These are phyloP conservation scores for Maniola jurtina DNA, from an alignment of 1,140 invertebrate species.

Conservation along the genomic window DNA sequence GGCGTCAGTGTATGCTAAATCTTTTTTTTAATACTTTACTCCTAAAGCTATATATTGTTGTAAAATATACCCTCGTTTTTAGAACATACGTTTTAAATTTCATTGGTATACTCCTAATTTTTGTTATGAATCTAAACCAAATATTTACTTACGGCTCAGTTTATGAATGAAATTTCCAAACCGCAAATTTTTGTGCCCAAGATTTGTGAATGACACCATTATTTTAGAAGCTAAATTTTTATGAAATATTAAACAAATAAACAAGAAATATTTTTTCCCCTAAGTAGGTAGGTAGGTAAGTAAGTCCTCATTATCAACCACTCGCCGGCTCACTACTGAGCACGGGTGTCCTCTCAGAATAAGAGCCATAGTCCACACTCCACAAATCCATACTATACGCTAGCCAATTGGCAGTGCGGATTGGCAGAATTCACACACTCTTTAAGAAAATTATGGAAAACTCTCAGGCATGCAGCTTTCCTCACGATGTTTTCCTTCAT, in stretches of 20 bases:
- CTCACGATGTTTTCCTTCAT: too few species aligned
- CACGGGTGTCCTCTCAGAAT: too few species aligned
- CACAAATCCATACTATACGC: too few species aligned
- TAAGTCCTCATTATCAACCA: too few species aligned
- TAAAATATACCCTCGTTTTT: conserved; percentile 24
- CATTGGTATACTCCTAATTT: conserved; percentile 16
- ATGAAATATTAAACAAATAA: not conserved
- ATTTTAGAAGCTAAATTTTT: conserved; percentile 17
- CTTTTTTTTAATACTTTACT: conserved; percentile 33
- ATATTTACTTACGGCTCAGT: conserved; percentile 61
- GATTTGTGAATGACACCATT: conserved; percentile 35
- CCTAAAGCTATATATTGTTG: conserved; percentile 10
- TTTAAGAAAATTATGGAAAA: too few species aligned
- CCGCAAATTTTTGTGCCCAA: conserved; percentile 37
- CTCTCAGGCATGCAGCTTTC: too few species aligned
- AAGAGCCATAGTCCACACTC: too few species aligned
- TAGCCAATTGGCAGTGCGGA: too few species aligned
- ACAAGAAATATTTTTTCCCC: not conserved
- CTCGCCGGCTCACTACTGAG: too few species aligned
- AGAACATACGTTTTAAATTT: conserved; percentile 18
- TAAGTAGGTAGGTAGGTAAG: too few species aligned
- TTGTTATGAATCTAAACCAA: conserved; percentile 47
- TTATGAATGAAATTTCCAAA: conserved; percentile 55
- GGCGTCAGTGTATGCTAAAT: conserved; percentile 52
- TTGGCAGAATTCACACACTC: too few species aligned